Evolutionary conservation across 1,140 invertebrate species (phyloP).

Genomic region (Tetragonula clypearis): DNA sequence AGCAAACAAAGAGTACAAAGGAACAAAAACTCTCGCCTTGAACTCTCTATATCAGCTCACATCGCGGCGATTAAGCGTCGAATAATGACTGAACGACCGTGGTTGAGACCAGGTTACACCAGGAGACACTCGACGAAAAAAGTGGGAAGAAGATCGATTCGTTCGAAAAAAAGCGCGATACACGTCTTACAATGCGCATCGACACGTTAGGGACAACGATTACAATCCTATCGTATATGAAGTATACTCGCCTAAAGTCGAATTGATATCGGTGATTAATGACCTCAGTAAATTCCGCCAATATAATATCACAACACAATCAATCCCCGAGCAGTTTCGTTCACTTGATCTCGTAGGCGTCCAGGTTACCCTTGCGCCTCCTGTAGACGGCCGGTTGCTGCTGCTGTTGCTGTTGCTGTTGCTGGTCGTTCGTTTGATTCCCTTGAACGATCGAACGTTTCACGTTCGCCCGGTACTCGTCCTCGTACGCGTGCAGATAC

Average conservation of each 20-base stretch:
- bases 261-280: constrained; percentile 78
- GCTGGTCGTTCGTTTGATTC: constrained; percentile 57
- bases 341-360: constrained; percentile 74
- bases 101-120: constrained; percentile 14
- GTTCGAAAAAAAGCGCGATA: constrained; percentile 77
- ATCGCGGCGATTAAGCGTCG: constrained; percentile 24
- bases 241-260: constrained; percentile 80
- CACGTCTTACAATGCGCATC: constrained; percentile 76
- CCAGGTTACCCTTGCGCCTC: constrained; percentile 72
- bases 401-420: too few species aligned
- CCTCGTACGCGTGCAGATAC: constrained; percentile 78
- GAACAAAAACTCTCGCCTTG: too few species aligned
- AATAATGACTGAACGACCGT: constrained; percentile 11
- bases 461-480: constrained; percentile 78
- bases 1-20: not conserved
- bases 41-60: constrained; percentile 19
- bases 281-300: constrained; percentile 77
- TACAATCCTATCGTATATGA: constrained; percentile 76
- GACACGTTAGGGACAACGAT: constrained; percentile 77
- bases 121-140: constrained; percentile 48
- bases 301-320: constrained; percentile 79
- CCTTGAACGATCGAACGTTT: constrained; percentile 75
- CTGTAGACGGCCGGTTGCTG: constrained; percentile 57
- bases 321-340: constrained; percentile 65
- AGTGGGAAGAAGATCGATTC: constrained; percentile 78